Conservation (phyloP, 2,113 vertebrate genomes). For the Petaurus breviceps region DNA sequence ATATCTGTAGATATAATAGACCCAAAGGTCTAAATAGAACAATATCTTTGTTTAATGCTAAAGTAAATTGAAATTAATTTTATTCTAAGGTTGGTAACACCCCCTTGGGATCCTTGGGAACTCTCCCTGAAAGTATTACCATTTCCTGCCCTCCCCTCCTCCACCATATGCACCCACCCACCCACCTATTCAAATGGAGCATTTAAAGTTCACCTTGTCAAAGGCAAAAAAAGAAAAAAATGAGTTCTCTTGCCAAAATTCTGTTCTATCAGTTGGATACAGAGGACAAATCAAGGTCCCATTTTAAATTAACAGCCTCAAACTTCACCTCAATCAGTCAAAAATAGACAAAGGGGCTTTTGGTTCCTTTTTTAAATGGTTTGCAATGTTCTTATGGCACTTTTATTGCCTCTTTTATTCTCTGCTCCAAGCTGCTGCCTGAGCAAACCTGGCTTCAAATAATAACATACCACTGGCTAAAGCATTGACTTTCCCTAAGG, state of each 20-base stretch:
- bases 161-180: slow-evolving; percentile 1
- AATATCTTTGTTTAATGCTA: slow-evolving; percentile 14
- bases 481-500: slow-evolving; percentile 15
- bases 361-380: slow-evolving; percentile 41
- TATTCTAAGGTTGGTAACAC: not conserved
- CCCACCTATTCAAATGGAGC: not conserved
- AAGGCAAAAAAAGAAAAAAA: slow-evolving; percentile 58
- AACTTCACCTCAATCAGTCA: slow-evolving; percentile 42
- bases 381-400: slow-evolving; percentile 51
- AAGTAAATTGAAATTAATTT: not conserved
- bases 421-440: not conserved
- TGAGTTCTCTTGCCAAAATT: slow-evolving; percentile 60
- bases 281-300: slow-evolving; percentile 62
- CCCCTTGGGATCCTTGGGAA: not conserved
- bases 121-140: not conserved
- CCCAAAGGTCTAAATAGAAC: not conserved
- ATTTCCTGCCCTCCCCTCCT: slow-evolving; percentile 11
- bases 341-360: slow-evolving; percentile 41
- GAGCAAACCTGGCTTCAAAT: slow-evolving; percentile 46
- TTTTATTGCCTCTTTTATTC: not conserved
- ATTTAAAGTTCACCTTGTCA: slow-evolving; percentile 52
- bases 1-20: not conserved
- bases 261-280: slow-evolving; percentile 36
- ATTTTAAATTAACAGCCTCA: slow-evolving; percentile 41
- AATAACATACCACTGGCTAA: not conserved